These are phyloP conservation scores for Xiphophorus maculatus DNA, from an alignment of 2,113 vertebrate species.

Conservation along the genomic window DNA sequence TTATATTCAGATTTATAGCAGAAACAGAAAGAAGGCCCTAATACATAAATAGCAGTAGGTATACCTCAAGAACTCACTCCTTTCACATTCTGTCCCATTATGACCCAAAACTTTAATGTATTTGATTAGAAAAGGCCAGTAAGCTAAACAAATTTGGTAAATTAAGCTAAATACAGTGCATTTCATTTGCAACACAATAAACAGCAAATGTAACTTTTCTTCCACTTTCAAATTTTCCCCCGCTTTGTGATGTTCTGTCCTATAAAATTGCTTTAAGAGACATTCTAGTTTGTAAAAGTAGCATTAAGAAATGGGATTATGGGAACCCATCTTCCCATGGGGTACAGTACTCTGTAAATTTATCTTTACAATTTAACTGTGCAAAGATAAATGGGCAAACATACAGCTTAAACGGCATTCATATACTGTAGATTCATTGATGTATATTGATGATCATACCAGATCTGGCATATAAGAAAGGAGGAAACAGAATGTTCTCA, in stretches of 20 bases:
- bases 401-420: not conserved
- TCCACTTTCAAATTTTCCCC: too few relatives aligned
- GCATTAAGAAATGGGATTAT: not conserved
- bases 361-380: not conserved
- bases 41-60: not conserved
- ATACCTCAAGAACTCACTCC: not conserved
- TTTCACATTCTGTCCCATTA: not conserved
- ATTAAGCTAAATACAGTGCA: not conserved
- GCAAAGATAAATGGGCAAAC: not conserved
- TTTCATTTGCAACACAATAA: not conserved
- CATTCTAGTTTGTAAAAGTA: not conserved
- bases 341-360: too few relatives aligned
- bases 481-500: conserved; percentile 62
- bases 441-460: conserved; percentile 27
- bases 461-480: conserved; percentile 47
- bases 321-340: too few relatives aligned
- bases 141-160: not conserved
- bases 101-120: not conserved
- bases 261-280: not conserved
- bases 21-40: not conserved
- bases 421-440: conserved; percentile 15
- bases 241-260: not conserved
- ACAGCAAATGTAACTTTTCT: not conserved
- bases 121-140: not conserved
- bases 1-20: not conserved